phyloP scores from a whole-genome alignment of 2,888 invertebrate species.

The Netelia inedita region DNA sequence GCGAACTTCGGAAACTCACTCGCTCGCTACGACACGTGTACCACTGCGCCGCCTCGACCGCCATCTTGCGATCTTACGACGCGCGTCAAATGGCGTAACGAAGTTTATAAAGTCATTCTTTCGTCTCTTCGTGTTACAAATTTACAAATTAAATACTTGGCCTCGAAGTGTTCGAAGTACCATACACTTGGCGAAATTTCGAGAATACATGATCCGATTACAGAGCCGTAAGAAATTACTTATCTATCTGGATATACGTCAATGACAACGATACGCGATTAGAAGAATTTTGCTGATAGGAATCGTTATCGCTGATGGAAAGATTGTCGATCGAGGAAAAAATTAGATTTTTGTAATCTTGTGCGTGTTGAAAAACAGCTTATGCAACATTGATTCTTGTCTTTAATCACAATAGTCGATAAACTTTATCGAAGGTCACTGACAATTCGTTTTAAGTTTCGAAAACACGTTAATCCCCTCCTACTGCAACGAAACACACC shows the following conservation, averaged over 20 bases:
- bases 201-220: neutral
- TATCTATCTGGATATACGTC: neutral
- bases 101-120: no score
- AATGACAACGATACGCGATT: neutral
- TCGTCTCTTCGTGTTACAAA: no score
- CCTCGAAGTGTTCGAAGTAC: no score
- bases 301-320: neutral
- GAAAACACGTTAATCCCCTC: no score
- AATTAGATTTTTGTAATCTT: neutral
- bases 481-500: no score
- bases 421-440: slow-evolving; percentile 3
- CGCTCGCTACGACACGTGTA: neutral
- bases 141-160: no score
- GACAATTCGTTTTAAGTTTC: neutral
- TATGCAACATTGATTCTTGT: neutral
- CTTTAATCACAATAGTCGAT: neutral
- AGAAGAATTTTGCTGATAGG: neutral
- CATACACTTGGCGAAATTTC: no score
- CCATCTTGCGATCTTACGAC: no score
- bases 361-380: neutral
- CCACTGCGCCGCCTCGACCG: no score
- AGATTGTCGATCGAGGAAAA: neutral
- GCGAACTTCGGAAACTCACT: neutral
- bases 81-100: no score
- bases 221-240: neutral